Evolutionary conservation across 2,113 vertebrate genomes (phyloP).

Genomic region (Pandion haliaetus): DNA sequence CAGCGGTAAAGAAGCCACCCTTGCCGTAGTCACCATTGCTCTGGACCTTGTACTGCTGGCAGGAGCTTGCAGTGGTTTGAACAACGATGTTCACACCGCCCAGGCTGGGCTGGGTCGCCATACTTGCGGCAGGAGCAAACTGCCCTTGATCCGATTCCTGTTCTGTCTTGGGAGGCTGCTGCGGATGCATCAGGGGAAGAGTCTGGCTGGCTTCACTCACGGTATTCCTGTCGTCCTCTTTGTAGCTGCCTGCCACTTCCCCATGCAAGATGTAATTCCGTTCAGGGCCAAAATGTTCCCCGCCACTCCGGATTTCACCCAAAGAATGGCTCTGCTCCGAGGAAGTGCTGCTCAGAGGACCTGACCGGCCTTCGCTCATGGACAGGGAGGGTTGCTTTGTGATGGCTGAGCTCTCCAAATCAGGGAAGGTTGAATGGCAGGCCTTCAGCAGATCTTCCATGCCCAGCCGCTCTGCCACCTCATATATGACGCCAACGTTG

Average conservation of each 20-base stretch:
- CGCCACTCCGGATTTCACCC: constrained; percentile 30
- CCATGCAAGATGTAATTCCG: constrained; percentile 55
- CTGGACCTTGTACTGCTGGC: constrained; percentile 75
- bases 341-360: constrained; percentile 36
- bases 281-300: constrained; percentile 68
- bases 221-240: constrained; percentile 66
- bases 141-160: constrained; percentile 76
- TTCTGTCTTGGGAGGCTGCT: constrained; percentile 78
- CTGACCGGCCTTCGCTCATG: constrained; percentile 32
- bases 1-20: constrained; percentile 72
- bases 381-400: constrained; percentile 65
- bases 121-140: constrained; percentile 33
- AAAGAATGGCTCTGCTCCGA: constrained; percentile 62
- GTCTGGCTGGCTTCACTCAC: constrained; percentile 46
- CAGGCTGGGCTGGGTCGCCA: constrained; percentile 59
- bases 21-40: constrained; percentile 78
- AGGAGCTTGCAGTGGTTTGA: constrained; percentile 48
- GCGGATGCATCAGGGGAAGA: constrained; percentile 49
- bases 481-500: constrained; percentile 92
- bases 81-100: neutral
- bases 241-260: constrained; percentile 63
- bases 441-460: constrained; percentile 87
- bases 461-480: constrained; percentile 90
- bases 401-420: constrained; percentile 82
- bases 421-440: constrained; percentile 92